Conservation (phyloP, 2,113 vertebrate genomes). For the Antechinus flavipes region DNA sequence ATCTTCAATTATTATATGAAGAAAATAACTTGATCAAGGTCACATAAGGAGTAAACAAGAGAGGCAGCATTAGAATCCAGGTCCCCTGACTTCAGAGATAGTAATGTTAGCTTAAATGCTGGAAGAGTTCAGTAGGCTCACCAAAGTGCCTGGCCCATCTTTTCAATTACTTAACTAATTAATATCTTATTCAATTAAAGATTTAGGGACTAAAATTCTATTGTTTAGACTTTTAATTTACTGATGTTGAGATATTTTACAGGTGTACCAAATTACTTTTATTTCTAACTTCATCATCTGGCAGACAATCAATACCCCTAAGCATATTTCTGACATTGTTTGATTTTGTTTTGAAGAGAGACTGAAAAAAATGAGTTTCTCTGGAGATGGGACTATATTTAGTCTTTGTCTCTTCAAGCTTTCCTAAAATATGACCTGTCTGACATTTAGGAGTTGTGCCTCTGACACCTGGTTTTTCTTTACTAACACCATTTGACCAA, state of each 20-base stretch:
- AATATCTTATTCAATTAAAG: conserved; percentile 16
- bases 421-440: conserved; percentile 72
- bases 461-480: conserved; percentile 80
- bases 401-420: conserved; percentile 65
- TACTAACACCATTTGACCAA: conserved; percentile 71
- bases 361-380: conserved; percentile 74
- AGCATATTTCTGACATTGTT: conserved; percentile 66
- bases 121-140: rapidly evolving
- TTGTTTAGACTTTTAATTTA: conserved; percentile 29
- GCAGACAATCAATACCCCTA: conserved; percentile 71
- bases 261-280: conserved; percentile 73
- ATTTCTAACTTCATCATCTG: conserved; percentile 72
- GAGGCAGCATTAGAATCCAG: not conserved
- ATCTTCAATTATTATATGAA: not conserved
- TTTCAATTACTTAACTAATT: not conserved
- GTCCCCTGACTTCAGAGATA: not conserved
- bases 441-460: conserved; percentile 72
- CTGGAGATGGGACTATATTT: conserved; percentile 74
- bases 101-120: not conserved
- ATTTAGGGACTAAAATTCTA: conserved; percentile 55
- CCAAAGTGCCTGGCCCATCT: not conserved
- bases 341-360: conserved; percentile 52
- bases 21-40: not conserved
- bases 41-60: not conserved
- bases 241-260: conserved; percentile 60